These are phyloP conservation scores for Parotia lawesii DNA, from an alignment of 2,113 vertebrate genomes.

Conservation along the genomic window DNA sequence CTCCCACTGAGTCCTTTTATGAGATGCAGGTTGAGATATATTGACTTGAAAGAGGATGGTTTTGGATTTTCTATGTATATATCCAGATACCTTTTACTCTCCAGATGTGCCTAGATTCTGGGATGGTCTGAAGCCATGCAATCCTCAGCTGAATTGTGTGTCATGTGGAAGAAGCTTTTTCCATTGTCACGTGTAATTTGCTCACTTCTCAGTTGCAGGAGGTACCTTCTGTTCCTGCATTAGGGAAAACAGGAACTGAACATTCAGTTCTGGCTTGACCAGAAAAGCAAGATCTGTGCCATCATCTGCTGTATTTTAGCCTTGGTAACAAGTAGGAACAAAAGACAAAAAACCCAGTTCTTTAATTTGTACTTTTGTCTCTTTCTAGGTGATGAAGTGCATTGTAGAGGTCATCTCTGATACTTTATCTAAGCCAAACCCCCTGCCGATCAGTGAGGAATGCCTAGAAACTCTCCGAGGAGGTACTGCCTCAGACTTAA, in stretches of 20 bases:
- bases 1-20: not conserved
- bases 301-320: not conserved
- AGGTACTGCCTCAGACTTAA: conserved; percentile 70
- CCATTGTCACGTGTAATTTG: not conserved
- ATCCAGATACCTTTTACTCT: not conserved
- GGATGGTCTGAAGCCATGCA: not conserved
- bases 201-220: not conserved
- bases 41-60: not conserved
- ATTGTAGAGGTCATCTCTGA: conserved; percentile 91
- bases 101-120: not conserved
- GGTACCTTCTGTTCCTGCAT: not conserved
- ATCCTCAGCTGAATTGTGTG: not conserved
- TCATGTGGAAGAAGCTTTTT: not conserved
- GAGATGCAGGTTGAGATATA: not conserved
- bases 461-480: conserved; percentile 84
- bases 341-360: not conserved
- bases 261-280: not conserved
- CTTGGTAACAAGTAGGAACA: not conserved
- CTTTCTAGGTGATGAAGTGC: conserved; percentile 89
- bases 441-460: conserved; percentile 82
- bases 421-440: conserved; percentile 84
- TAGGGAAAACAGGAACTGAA: not conserved
- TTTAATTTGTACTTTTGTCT: not conserved
- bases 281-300: not conserved
- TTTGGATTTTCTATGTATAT: not conserved